Base-by-base conservation (phyloP, 2,888 invertebrate species). In the Oscheius sp. region DNA sequence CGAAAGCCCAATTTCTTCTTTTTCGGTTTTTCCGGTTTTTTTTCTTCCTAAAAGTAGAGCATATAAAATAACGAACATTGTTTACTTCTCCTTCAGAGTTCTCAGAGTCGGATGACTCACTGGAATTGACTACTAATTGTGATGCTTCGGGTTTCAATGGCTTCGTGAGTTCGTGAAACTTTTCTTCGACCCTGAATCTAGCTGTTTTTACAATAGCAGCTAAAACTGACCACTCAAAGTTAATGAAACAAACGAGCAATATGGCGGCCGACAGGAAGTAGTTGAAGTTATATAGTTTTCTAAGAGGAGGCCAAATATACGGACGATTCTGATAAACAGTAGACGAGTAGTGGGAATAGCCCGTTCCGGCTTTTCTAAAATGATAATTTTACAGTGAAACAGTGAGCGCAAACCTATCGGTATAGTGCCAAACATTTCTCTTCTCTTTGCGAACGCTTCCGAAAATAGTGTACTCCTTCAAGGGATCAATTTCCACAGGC, bases 1-100 rank as follows among this genome's bases (percentile, higher is more conserved):
- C 89, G 79, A 88, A 91, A 85, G 51, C 89, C 84, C 29, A 84
- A 77, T 63, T 86, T 86, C 70, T 83, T 80, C 77, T 86, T 87
- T 62, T 85, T 85, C 72, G 84, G 82, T 60, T 85, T 84, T 53
- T 81, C 77, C 4, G 35, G 53, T 35, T 68, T 33, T 21, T 42
- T 37, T 42, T 71, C 59, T 47, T 3, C 21, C 21, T 13, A n/a
- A 53, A 13, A 53, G 11, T 11, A 9, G 53, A 21, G 53, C 21
- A 21, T 13, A 9, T 13, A 10, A 10, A 48, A 7, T 48, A 13
- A 10, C 7, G 50, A 48, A 10, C 13, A 53, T 53, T 11, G 55
- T 21, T 29, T 32, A 32, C 60, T 55, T 51, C 65, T 7, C 2
- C n/a, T n/a, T 65, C 51, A 7, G 48, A 65, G 13, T 7, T 4